Percentiles rank a stretch among this genome's conserved stretches.
These are phyloP conservation scores for Ceyx margarethae DNA, from an alignment of 2,113 vertebrate genomes.

Conservation along the genomic window DNA sequence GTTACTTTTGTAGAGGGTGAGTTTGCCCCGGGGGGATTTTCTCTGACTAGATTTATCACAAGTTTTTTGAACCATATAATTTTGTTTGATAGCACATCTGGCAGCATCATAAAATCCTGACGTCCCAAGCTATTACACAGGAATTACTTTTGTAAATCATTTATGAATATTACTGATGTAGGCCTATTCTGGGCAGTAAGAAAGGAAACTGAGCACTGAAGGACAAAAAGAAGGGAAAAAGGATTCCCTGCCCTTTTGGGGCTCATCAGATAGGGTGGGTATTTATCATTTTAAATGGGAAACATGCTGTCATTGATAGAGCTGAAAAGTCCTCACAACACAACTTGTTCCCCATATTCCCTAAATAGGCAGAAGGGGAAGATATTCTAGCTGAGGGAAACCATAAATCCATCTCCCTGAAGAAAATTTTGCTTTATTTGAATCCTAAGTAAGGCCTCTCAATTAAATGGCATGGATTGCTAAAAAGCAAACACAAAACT, in stretches of 20 bases:
- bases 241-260: constrained; percentile 30
- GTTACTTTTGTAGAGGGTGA: constrained; percentile 31
- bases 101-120: constrained; percentile 76
- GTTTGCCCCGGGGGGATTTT: constrained; percentile 50
- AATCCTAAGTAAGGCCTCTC: too few relatives aligned
- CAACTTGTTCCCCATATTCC: too few relatives aligned
- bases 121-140: constrained; percentile 72
- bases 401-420: too few relatives aligned
- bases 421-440: too few relatives aligned
- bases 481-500: too few relatives aligned
- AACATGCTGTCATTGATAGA: not conserved
- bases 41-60: constrained; percentile 71
- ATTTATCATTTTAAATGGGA: constrained; percentile 64
- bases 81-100: constrained; percentile 79
- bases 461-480: too few relatives aligned
- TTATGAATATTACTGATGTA: constrained; percentile 74
- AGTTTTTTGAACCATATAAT: constrained; percentile 73
- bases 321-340: too few relatives aligned
- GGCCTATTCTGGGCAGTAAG: constrained; percentile 57
- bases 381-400: too few relatives aligned
- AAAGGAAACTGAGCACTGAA: constrained; percentile 38
- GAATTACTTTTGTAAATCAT: constrained; percentile 79
- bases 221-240: constrained; percentile 64
- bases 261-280: constrained; percentile 20
- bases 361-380: too few relatives aligned